Evolutionary conservation across 2,797 vertebrate species (phyloP).

Genomic region (Crypturellus tataupa): DNA sequence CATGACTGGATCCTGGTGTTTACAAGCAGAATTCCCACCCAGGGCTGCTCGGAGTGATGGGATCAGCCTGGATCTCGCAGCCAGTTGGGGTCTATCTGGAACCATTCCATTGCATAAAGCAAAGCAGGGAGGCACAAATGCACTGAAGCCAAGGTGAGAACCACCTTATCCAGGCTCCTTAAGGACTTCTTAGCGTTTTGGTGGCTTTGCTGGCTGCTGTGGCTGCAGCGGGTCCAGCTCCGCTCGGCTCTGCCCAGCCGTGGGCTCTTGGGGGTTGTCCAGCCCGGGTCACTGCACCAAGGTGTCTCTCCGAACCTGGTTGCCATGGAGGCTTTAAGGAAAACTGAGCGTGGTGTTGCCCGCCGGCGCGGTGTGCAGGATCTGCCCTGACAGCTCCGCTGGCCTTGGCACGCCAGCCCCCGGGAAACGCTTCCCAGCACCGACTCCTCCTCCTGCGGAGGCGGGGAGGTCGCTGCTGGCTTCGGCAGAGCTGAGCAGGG

Average conservation of each 20-base stretch:
- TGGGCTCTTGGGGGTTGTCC: conserved; percentile 48
- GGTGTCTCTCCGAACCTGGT: rapidly evolving
- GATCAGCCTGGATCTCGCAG: neutral
- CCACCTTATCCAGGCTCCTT: conserved; percentile 48
- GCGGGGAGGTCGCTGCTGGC: neutral
- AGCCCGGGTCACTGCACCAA: conserved; percentile 39
- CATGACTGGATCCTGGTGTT: neutral
- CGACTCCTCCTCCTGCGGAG: neutral
- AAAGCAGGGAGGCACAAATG: neutral
- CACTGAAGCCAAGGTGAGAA: neutral
- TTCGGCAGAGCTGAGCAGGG: neutral
- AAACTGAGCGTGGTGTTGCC: conserved; percentile 30
- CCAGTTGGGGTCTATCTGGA: neutral
- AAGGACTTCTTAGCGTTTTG: conserved; percentile 57
- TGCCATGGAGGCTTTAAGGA: conserved; percentile 48
- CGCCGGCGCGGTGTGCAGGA: neutral
- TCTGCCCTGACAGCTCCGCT: neutral
- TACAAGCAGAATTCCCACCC: rapidly evolving
- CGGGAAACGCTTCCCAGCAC: neutral
- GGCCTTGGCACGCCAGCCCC: neutral
- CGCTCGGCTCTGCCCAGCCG: conserved; percentile 19
- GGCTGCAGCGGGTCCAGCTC: conserved; percentile 25
- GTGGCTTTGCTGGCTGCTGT: conserved; percentile 1
- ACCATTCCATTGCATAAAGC: neutral
- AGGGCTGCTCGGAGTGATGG: neutral